These are phyloP conservation scores for Mus pahari DNA, from an alignment of 2,113 vertebrate species.

Conservation along the genomic window DNA sequence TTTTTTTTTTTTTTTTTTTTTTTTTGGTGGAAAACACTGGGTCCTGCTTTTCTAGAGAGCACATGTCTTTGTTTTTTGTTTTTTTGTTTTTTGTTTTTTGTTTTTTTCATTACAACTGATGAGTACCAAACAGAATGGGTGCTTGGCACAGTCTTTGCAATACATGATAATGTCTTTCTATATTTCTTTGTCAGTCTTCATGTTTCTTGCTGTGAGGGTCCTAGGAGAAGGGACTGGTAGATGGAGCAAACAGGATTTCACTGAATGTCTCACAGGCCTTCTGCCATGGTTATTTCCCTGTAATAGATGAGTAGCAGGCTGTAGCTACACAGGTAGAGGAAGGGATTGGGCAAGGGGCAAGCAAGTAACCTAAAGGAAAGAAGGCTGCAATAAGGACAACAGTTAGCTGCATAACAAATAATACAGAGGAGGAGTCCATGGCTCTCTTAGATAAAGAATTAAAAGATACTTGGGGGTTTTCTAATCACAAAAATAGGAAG, in stretches of 20 bases:
- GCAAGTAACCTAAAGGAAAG: background rate
- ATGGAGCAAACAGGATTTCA: background rate
- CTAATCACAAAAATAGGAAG: background rate
- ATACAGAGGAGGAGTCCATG: background rate
- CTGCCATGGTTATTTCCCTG: background rate
- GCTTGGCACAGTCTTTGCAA: background rate
- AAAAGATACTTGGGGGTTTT: background rate
- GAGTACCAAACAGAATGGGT: too few species aligned
- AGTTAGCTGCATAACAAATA: rapidly evolving
- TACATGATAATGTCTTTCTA: background rate
- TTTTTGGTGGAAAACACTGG: background rate
- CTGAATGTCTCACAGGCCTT: background rate
- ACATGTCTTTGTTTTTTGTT: background rate
- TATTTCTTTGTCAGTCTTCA: background rate
- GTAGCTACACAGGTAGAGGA: background rate
- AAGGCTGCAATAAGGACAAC: too few species aligned
- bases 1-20: too few species aligned
- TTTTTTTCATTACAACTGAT: background rate
- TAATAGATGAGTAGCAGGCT: background rate
- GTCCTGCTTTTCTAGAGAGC: background rate
- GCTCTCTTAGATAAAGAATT: background rate
- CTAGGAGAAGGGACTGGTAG: background rate
- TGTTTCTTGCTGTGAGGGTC: background rate
- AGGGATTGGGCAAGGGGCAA: background rate
- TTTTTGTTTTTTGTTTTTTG: too few species aligned